Conservation (phyloP, 2,797 vertebrate species). For the Silurus aristotelis region DNA sequence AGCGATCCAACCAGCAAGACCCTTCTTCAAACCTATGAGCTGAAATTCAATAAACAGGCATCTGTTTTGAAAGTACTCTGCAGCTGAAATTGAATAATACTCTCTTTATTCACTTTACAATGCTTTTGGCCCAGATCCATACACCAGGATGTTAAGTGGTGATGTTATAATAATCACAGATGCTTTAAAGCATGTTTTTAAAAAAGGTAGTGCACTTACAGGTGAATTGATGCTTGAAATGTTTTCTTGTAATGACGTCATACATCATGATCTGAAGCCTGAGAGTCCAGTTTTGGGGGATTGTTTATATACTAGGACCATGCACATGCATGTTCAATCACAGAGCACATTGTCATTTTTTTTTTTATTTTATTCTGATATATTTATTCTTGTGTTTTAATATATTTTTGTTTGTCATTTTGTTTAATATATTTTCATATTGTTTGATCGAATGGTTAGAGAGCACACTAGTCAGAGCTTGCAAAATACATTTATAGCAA, state of each 20-base stretch:
- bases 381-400: too few species aligned
- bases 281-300: neutral
- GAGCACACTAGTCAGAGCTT: too few species aligned
- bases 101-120: neutral
- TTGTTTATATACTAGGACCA: neutral
- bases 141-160: neutral
- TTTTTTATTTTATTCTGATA: neutral
- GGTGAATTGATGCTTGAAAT: neutral
- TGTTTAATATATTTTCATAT: too few species aligned
- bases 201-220: neutral
- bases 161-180: neutral
- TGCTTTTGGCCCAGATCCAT: conserved; percentile 1
- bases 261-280: neutral
- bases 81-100: neutral
- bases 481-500: too few species aligned
- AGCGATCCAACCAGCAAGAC: neutral
- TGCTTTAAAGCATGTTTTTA: conserved; percentile 3
- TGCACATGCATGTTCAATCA: neutral
- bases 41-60: neutral
- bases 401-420: too few species aligned
- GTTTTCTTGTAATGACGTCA: neutral
- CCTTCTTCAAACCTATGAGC: neutral
- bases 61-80: neutral
- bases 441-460: too few species aligned
- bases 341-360: neutral